Evolutionary conservation across 2,888 invertebrate genomes (phyloP).

Genomic region (Synergus itoensis): DNA sequence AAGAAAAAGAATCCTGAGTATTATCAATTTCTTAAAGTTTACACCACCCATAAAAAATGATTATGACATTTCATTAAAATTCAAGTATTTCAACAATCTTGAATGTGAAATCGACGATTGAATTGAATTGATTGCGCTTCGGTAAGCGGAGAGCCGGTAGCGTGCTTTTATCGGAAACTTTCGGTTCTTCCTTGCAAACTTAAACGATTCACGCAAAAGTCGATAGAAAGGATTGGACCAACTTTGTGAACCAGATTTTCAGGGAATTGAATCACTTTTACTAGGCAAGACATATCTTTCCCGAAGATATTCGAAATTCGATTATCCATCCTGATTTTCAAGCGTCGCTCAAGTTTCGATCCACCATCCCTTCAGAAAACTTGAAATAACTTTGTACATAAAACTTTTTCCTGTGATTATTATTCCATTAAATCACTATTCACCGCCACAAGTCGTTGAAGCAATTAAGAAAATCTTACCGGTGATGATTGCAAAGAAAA

Average conservation of each 20-base stretch:
- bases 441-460: background rate
- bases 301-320: slow-evolving; percentile 3
- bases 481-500: slow-evolving; percentile 67
- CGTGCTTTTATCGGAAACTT: slow-evolving; percentile 37
- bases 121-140: slow-evolving; percentile 37
- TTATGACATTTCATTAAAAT: background rate
- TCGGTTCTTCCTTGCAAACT: slow-evolving; percentile 26
- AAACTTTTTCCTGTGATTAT: background rate
- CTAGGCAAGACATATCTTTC: slow-evolving; percentile 22
- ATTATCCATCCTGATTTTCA: slow-evolving; percentile 3
- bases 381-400: background rate
- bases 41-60: background rate
- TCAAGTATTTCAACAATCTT: background rate
- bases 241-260: slow-evolving; percentile 35
- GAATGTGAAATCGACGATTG: slow-evolving; percentile 19
- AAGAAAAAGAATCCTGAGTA: background rate
- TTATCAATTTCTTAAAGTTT: background rate
- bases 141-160: slow-evolving; percentile 21
- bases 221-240: slow-evolving; percentile 10
- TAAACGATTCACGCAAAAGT: slow-evolving; percentile 31
- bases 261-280: slow-evolving; percentile 22
- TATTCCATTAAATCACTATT: background rate
- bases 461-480: slow-evolving; percentile 65
- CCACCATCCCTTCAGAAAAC: slow-evolving; percentile 16
- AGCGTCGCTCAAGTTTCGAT: slow-evolving; percentile 11